A percentile compares a stretch with the other conserved stretches of the same genome.
phyloP scores from a whole-genome alignment of 2,797 vertebrate species.

The Ispidina picta region DNA sequence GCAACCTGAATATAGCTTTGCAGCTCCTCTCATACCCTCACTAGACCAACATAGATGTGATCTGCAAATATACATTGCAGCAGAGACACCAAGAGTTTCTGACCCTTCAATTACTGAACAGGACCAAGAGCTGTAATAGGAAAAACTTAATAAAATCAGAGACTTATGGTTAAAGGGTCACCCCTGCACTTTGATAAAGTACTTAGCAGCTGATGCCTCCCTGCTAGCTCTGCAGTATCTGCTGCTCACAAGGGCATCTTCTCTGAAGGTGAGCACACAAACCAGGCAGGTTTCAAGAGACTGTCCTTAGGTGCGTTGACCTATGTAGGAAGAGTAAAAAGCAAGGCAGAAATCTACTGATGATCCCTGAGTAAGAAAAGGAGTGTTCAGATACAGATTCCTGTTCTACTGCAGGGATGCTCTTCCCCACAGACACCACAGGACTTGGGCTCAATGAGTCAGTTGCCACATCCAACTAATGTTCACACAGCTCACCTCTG shows the following conservation, averaged over 20 bases:
- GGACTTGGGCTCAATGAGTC: background rate
- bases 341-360: background rate
- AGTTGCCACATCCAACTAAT: background rate
- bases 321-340: background rate
- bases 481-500: background rate
- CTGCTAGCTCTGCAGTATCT: background rate
- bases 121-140: background rate
- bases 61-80: background rate
- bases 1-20: background rate
- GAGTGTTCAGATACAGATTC: background rate
- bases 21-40: background rate
- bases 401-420: background rate
- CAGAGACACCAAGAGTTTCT: background rate
- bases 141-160: background rate
- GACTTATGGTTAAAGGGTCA: background rate
- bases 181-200: background rate
- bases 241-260: background rate
- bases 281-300: background rate
- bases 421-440: background rate
- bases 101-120: background rate
- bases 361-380: background rate
- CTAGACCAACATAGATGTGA: background rate
- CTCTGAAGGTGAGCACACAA: background rate
- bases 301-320: background rate
- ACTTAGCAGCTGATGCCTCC: background rate